phyloP scores from a whole-genome alignment of 2,113 vertebrate species.

The Eretmochelys imbricata region DNA sequence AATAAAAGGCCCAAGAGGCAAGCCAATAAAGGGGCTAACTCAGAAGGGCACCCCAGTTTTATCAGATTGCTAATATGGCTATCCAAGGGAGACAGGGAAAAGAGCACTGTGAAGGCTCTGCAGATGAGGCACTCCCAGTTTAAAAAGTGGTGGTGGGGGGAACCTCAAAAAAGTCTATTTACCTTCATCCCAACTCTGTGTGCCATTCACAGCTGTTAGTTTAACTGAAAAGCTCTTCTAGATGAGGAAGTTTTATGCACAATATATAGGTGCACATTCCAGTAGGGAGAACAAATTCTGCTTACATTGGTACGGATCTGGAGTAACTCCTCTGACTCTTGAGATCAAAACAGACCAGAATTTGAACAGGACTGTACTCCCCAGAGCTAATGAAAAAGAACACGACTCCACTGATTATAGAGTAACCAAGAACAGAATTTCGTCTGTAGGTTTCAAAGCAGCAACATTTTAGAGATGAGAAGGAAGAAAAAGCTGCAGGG shows the following conservation, averaged over 20 bases:
- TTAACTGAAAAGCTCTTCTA: neutral
- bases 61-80: neutral
- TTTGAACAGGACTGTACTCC: neutral
- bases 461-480: neutral
- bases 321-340: neutral
- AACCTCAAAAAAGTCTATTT: neutral
- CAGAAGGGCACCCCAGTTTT: neutral
- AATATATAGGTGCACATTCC: neutral
- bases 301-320: neutral
- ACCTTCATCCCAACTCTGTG: neutral
- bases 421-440: neutral
- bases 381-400: neutral
- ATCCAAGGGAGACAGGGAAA: neutral
- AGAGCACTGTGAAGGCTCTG: neutral
- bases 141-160: neutral
- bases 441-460: neutral
- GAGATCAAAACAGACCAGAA: neutral
- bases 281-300: neutral
- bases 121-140: neutral
- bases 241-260: neutral
- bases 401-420: neutral
- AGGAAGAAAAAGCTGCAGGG: neutral
- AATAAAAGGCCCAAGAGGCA: neutral
- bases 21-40: neutral
- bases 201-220: neutral